phyloP scores from a whole-genome alignment of 2,888 invertebrate genomes.

The Hofmannophila pseudospretella region DNA sequence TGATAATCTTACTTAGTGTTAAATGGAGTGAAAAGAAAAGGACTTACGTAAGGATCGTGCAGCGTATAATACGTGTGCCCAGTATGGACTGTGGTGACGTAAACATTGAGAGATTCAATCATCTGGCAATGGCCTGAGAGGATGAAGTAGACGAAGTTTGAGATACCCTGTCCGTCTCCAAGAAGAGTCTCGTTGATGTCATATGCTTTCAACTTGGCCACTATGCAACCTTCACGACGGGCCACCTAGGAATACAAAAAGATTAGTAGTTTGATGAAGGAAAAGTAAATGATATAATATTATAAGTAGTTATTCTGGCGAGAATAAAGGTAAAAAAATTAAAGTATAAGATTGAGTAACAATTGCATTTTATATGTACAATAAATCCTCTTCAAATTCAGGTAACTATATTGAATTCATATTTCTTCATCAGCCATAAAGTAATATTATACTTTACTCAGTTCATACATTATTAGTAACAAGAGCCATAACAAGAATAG shows the following conservation, averaged over 20 bases:
- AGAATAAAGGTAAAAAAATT: too few species aligned
- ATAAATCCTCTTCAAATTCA: too few species aligned
- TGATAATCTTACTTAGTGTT: too few species aligned
- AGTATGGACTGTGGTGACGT: conserved; percentile 29
- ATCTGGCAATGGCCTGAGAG: conserved; percentile 78
- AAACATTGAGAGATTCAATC: conserved; percentile 75
- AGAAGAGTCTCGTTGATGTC: conserved; percentile 73
- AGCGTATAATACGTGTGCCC: conserved; percentile 60
- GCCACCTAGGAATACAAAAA: conserved; percentile 47
- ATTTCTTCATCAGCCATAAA: too few species aligned
- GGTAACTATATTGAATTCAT: too few species aligned
- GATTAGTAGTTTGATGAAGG: background rate
- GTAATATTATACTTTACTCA: too few species aligned
- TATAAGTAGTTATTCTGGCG: too few species aligned
- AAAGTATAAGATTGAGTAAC: too few species aligned
- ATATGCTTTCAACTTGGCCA: conserved; percentile 79
- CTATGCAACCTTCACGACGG: conserved; percentile 81
- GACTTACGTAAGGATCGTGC: conserved; percentile 63
- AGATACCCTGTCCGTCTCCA: conserved; percentile 69
- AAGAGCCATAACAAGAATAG: too few species aligned
- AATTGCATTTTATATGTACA: too few species aligned
- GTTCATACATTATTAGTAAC: too few species aligned
- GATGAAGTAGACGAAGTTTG: conserved; percentile 75
- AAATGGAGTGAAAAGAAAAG: too few species aligned
- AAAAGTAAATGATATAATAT: background rate